phyloP scores from a whole-genome alignment of 2,797 vertebrate genomes.

The Glossophaga mutica region DNA sequence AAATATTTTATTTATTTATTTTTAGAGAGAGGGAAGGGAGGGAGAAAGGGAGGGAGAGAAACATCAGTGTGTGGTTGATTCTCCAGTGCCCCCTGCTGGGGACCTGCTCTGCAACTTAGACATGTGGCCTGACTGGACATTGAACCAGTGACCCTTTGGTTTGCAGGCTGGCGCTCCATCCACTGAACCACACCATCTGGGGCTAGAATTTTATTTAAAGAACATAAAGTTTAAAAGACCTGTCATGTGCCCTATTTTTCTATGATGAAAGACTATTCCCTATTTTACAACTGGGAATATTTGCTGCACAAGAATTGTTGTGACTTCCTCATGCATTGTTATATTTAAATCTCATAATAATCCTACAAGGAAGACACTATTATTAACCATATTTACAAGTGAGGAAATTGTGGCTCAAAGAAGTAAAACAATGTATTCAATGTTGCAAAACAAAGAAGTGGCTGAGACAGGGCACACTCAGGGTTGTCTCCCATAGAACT shows the following conservation, averaged over 20 bases:
- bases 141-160: no score
- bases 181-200: no score
- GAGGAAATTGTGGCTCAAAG: not conserved
- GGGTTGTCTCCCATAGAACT: not conserved
- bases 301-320: not conserved
- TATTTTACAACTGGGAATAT: not conserved
- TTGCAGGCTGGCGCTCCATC: no score
- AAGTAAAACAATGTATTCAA: not conserved
- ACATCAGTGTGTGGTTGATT: no score
- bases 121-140: no score
- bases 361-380: not conserved
- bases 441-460: not conserved
- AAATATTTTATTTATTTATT: no score
- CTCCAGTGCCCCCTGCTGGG: no score
- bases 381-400: not conserved
- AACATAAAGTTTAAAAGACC: not conserved
- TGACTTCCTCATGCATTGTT: not conserved
- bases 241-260: not conserved
- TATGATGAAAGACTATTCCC: not conserved
- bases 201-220: not conserved
- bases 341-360: slow-evolving; percentile 22
- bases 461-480: not conserved
- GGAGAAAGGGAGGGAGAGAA: no score
- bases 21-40: no score
- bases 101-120: no score